phyloP scores from a whole-genome alignment of 2,888 invertebrate species.

The Zygothrica quintamaculata region DNA sequence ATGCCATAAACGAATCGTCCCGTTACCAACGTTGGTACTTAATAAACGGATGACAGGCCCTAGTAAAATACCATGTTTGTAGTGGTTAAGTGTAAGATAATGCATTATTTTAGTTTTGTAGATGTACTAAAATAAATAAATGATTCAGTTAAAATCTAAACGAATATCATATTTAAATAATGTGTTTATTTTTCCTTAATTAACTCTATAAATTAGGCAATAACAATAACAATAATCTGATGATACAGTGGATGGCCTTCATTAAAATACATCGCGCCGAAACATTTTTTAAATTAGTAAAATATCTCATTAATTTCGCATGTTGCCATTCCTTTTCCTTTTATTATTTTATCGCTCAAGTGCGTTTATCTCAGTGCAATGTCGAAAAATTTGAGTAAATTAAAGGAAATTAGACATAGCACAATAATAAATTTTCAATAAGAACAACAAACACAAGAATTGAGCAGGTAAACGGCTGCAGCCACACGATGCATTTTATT shows the following conservation, averaged over 20 bases:
- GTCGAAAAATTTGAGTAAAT: conserved; percentile 54
- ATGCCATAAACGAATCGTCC: conserved; percentile 15
- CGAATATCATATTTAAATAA: too few relatives aligned
- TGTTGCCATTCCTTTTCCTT: conserved; percentile 19
- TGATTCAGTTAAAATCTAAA: too few relatives aligned
- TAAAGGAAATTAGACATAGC: conserved; percentile 66
- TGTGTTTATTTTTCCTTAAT: too few relatives aligned
- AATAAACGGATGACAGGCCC: conserved; percentile 15
- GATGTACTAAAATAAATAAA: too few relatives aligned
- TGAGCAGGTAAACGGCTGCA: conserved; percentile 47
- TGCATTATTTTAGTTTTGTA: too few relatives aligned
- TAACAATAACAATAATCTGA: conserved; percentile 3
- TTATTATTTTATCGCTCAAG: conserved; percentile 40
- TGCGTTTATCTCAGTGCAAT: conserved; percentile 50
- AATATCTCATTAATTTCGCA: conserved; percentile 48
- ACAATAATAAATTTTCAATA: conserved; percentile 57
- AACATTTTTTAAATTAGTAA: conserved; percentile 29
- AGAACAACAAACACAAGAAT: conserved; percentile 18
- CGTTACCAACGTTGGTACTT: conserved; percentile 37
- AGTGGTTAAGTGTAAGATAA: not conserved
- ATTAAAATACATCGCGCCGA: not conserved
- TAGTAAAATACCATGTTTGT: conserved; percentile 1
- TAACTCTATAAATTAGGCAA: not conserved
- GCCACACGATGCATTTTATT: conserved; percentile 51
- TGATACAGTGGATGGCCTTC: conserved; percentile 22